A percentile compares a stretch with the other conserved stretches of the same genome.
Conservation (phyloP, 2,888 invertebrate species). For the Catocala sponsa region DNA sequence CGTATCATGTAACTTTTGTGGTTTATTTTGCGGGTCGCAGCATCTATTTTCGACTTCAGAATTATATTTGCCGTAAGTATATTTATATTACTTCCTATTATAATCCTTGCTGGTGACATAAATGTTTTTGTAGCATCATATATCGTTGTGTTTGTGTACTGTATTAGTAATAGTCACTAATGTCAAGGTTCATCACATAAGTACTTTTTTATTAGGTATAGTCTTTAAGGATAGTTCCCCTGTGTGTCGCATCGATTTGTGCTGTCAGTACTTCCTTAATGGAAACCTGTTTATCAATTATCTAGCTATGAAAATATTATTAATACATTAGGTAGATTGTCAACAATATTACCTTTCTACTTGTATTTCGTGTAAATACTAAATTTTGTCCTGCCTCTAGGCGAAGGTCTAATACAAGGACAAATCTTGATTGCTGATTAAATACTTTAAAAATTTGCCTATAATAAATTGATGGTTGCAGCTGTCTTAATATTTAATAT, state of each 20-base stretch:
- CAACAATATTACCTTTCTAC: neutral
- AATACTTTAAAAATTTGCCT: no score
- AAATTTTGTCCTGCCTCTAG: slow-evolving; percentile 5
- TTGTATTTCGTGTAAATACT: neutral
- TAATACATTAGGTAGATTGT: neutral
- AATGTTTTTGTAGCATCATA: slow-evolving; percentile 4
- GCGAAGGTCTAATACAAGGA: neutral
- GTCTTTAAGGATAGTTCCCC: slow-evolving; percentile 5
- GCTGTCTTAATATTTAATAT: no score
- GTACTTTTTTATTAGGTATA: slow-evolving; percentile 11
- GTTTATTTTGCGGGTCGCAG: slow-evolving; percentile 76
- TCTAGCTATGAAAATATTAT: no score
- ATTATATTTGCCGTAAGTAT: slow-evolving; percentile 66
- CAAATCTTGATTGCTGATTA: no score
- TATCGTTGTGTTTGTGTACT: slow-evolving; percentile 20
- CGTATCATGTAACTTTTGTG: slow-evolving; percentile 83
- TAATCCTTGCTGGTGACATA: slow-evolving; percentile 10
- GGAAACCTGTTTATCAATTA: neutral
- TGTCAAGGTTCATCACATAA: slow-evolving; percentile 68
- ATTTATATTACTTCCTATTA: slow-evolving; percentile 24
- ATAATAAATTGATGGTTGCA: no score
- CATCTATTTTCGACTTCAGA: slow-evolving; percentile 76
- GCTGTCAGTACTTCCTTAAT: slow-evolving; percentile 16
- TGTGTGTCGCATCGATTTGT: slow-evolving; percentile 5
- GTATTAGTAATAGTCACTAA: slow-evolving; percentile 43